Conservation (phyloP, 2,113 vertebrate genomes). For the Nasalis larvatus region DNA sequence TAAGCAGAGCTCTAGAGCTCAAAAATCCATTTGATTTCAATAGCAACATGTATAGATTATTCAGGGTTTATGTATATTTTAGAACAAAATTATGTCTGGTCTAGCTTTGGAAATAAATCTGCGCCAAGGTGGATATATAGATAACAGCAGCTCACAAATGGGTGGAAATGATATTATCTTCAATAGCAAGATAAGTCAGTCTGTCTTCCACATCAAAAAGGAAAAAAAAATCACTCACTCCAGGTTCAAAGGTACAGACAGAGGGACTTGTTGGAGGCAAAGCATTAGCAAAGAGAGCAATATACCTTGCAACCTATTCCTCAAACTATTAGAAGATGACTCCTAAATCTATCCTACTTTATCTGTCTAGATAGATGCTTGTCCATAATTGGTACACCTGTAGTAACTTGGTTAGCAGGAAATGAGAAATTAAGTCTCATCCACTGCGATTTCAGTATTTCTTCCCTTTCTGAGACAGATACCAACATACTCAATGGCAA, state of each 20-base stretch:
- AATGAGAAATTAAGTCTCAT: conserved; percentile 41
- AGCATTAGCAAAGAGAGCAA: neutral
- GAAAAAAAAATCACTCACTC: neutral
- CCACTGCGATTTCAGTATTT: conserved; percentile 35
- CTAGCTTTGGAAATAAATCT: conserved; percentile 60
- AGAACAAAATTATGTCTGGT: conserved; percentile 24
- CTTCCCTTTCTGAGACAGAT: conserved; percentile 38
- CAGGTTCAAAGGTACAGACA: neutral
- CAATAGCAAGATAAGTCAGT: conserved; percentile 65
- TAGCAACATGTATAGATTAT: neutral
- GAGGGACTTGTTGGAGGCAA: neutral
- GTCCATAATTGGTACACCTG: neutral
- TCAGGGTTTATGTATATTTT: neutral
- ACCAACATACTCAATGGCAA: neutral
- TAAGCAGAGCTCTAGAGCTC: conserved; percentile 7
- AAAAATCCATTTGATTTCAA: conserved; percentile 1
- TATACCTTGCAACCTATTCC: neutral
- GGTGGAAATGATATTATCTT: conserved; percentile 29
- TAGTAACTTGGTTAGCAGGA: neutral
- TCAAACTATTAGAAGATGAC: neutral
- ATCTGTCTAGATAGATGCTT: neutral
- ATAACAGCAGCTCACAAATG: conserved; percentile 41
- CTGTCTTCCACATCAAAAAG: conserved; percentile 28
- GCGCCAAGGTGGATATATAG: conserved; percentile 58
- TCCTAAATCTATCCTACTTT: neutral